Base-by-base conservation (phyloP, 2,113 vertebrate species). In the Chrysemys picta region DNA sequence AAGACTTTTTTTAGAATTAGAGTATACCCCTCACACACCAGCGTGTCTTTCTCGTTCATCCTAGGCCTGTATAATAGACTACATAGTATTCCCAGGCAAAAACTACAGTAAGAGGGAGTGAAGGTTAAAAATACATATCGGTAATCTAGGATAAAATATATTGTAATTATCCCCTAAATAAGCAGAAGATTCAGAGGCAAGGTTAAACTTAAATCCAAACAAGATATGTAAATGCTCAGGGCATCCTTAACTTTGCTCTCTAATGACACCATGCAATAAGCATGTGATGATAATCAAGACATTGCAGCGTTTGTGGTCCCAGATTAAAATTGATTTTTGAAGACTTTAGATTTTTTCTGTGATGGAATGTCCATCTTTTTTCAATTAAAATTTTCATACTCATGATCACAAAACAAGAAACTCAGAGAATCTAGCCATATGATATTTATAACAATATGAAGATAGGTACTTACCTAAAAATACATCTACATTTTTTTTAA, bases 181-280 rank as follows among this genome's bases (percentile, higher is more conserved):
- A 50, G 10, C 54, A 35, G 25, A 85, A 57, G n/a, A 53, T 83
- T 84, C 0, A 0, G 54, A 50, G 29, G 4, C 1, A 2, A 4
- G 5, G 8, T 2, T 2, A 69, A 69, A 69, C 16, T 35, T 22
- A 42, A 42, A 45, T 76, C 72, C 24, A 76, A 45, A 76, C 11
- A 75, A 75, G 22, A 45, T 42, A 42, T 25, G 21, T 11, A 76
- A 76, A 45, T 25, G 21, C 22, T 76, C 22, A 45, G 9, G 21
- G 22, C 38, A 45, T 76, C 38, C 38, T 42, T 76, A 76, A 45
- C 19, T 22, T 45, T 76, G 1, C 72, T 22, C 10, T 42, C 22
- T 76, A 76, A 19, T 22, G 10, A 25, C 9, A 42, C 8, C 72
- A 42, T 75, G n/a, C 72, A 45, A 45, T 35, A 69, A 69, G 6